Percentiles rank a stretch among this genome's conserved stretches.
phyloP scores from a whole-genome alignment of 2,113 vertebrate genomes.

The Rhinolophus ferrumequinum region DNA sequence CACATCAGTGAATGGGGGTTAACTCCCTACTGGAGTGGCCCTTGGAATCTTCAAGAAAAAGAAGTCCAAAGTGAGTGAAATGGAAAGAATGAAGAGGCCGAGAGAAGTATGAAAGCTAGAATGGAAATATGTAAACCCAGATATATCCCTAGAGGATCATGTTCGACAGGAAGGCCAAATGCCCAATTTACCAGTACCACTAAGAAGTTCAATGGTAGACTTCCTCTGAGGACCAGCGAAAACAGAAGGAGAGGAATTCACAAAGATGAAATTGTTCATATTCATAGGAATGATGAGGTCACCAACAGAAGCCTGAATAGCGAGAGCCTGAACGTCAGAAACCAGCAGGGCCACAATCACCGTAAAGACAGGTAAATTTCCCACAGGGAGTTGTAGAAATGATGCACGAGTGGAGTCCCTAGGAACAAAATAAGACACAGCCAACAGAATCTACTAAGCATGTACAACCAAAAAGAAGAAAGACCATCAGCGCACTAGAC shows the following conservation, averaged over 20 bases:
- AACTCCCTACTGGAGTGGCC: background rate
- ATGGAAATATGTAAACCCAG: background rate
- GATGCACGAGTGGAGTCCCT: background rate
- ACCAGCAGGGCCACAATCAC: background rate
- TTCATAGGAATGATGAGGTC: background rate
- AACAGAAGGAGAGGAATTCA: background rate
- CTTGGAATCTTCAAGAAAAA: background rate
- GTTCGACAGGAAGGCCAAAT: background rate
- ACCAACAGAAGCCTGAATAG: background rate
- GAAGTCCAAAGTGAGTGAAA: background rate
- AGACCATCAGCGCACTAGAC: background rate
- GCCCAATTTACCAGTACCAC: background rate
- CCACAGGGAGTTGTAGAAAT: background rate
- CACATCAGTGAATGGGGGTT: background rate
- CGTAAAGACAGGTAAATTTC: background rate
- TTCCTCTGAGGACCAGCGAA: background rate
- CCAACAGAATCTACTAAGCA: background rate
- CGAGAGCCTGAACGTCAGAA: background rate
- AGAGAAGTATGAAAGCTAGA: background rate
- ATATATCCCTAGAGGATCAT: background rate
- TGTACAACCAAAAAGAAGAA: background rate
- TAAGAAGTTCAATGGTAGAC: background rate
- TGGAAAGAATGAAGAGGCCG: background rate
- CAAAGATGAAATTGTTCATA: background rate
- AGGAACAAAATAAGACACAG: background rate